Conservation (phyloP, 1,140 invertebrate species). For the Sinella curviseta region DNA sequence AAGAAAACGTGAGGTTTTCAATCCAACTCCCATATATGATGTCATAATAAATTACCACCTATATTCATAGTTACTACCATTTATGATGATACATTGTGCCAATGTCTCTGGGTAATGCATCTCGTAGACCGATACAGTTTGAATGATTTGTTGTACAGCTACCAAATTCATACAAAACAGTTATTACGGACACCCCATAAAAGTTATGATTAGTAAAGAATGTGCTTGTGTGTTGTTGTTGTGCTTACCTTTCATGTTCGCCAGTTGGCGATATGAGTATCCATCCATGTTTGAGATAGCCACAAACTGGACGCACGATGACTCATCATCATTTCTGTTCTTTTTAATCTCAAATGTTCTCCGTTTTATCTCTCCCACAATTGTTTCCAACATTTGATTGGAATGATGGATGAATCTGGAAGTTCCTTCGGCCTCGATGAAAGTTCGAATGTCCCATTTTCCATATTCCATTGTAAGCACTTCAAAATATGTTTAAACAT, state of each 20-base stretch:
- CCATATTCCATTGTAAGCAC: neutral
- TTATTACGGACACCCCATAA: neutral
- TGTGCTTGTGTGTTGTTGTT: no score
- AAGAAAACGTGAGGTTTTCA: no score
- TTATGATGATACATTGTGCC: neutral
- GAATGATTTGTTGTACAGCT: neutral
- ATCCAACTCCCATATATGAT: neutral
- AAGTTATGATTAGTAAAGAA: no score
- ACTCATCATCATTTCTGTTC: neutral
- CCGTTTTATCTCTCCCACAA: neutral
- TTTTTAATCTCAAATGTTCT: neutral
- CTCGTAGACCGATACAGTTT: neutral
- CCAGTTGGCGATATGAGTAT: neutral
- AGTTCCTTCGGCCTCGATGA: neutral
- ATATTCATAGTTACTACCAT: neutral
- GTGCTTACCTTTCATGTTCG: constrained; percentile 12
- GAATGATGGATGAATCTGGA: neutral
- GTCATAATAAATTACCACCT: neutral
- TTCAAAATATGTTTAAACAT: neutral
- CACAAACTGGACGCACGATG: neutral
- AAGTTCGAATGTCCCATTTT: neutral
- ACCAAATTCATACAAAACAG: neutral
- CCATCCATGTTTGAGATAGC: neutral
- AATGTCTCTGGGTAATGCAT: constrained; percentile 1
- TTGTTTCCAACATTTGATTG: neutral